Evolutionary conservation across 37 sponge, comb jelly and placozoan genomes (phyloP).

Genomic region (Beroe forskalii): DNA sequence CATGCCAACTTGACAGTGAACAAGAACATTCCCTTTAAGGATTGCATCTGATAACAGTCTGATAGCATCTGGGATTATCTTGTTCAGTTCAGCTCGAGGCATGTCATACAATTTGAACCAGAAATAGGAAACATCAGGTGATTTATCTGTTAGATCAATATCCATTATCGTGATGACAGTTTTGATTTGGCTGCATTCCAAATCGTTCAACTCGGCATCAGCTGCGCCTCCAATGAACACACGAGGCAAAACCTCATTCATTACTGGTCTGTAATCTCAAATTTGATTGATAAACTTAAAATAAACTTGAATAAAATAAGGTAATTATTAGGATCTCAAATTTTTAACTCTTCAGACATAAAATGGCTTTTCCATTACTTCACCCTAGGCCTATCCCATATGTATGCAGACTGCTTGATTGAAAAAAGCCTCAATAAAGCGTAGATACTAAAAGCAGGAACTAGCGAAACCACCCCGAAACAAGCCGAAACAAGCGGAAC

Average conservation of each 20-base stretch:
- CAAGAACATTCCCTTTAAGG: conserved; percentile 6
- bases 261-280: no score
- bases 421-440: no score
- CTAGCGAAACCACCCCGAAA: no score
- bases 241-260: conserved; percentile 37
- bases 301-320: no score
- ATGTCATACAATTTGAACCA: conserved; percentile 26
- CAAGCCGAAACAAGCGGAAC: no score
- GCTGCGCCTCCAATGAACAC: conserved; percentile 24
- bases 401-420: no score
- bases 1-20: conserved; percentile 63
- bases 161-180: conserved; percentile 44
- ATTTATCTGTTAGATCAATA: not conserved
- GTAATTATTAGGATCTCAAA: no score
- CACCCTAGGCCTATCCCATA: no score
- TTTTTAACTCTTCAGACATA: no score
- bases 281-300: not conserved
- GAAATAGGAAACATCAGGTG: not conserved
- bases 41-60: not conserved
- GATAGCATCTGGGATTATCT: not conserved
- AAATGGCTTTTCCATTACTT: no score
- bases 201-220: not conserved
- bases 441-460: no score
- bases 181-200: not conserved
- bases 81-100: conserved; percentile 12